phyloP scores from a whole-genome alignment of 1,140 invertebrate genomes.

The Drosophila albomicans region DNA sequence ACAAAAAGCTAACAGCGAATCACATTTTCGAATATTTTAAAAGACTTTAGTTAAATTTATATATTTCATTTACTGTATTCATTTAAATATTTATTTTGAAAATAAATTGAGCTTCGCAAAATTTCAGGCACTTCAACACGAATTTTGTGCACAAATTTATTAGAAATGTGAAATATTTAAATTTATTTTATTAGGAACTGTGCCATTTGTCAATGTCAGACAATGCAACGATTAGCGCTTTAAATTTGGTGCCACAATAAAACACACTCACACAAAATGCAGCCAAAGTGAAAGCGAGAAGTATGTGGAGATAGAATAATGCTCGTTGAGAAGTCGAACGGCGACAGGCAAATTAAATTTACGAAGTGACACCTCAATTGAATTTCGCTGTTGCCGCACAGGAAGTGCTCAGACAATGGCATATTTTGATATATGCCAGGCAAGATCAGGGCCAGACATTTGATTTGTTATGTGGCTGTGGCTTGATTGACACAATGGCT shows the following conservation, averaged over 20 bases:
- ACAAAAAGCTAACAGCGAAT: too few relatives aligned
- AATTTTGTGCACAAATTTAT: neutral
- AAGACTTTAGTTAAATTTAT: too few relatives aligned
- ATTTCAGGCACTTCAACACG: neutral
- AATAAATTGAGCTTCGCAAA: too few relatives aligned
- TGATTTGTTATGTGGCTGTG: conserved; percentile 49
- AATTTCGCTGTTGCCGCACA: conserved; percentile 45
- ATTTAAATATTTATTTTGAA: too few relatives aligned
- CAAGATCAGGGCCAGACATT: conserved; percentile 44
- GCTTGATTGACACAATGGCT: conserved; percentile 76
- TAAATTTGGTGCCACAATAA: conserved; percentile 32
- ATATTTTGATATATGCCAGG: conserved; percentile 51
- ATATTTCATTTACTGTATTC: too few relatives aligned
- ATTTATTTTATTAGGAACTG: neutral
- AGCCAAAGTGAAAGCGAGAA: neutral
- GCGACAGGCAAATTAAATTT: conserved; percentile 71
- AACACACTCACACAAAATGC: neutral
- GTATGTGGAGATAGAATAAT: neutral
- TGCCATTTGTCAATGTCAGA: conserved; percentile 68
- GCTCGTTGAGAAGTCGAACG: conserved; percentile 43
- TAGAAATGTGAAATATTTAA: conserved; percentile 1
- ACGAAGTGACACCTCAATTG: conserved; percentile 74
- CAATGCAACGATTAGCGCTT: conserved; percentile 66
- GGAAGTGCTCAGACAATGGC: conserved; percentile 31
- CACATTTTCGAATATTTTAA: too few relatives aligned